Base-by-base conservation (phyloP, 2,797 vertebrate species). In the Lophotriccus pileatus region DNA sequence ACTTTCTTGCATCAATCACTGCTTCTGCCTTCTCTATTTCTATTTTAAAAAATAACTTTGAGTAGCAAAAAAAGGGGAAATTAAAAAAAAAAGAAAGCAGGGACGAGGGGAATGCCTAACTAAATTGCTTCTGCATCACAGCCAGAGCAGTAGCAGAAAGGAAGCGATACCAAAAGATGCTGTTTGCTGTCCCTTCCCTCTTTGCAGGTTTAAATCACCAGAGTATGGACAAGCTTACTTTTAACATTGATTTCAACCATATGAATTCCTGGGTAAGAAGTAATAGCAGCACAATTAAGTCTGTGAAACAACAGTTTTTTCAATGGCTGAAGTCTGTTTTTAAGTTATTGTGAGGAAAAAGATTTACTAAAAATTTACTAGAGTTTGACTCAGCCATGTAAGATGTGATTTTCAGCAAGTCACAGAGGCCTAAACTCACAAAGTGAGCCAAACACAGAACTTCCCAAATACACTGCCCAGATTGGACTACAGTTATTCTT, bases 1-100 rank as follows among this genome's bases (percentile, higher is more conserved):
- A 87, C 79, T 91, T 96, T 58, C 87, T 76, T 93, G 41, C 72
- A 96, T 88, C 62, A 92, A 55, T 78, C 58, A 89, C 75, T 64
- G 62, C 66, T 93, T 94, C 95, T 88, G 90, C 74, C 90, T 95
- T 95, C 93, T 89, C 41, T 76, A 70, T 52, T 96, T 90, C 94
- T 96, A 95, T 95, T 95, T 94, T n/a, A 88, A 95, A 97, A 95
- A 94, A 64, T 72, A 96, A 89, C 80, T 94, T 81, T 12, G 28
- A 95, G 58, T 81, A 94, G 55, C 36, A 85, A 85, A 95, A 93
- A 79, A 78, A 49, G 7, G 9, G 14, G 18, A 74, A 24, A 68
- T 32, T 39, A 3, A 16, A 32, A 46, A 43, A 53, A 53, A 41
- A 39, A 44, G 7, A 34, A 41, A 6, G 32, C 4, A 53, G 0